Percentiles rank a stretch among this genome's conserved stretches.
Conservation (phyloP, 92 coral and sea anemone species). For the Zoanthus solanderi region DNA sequence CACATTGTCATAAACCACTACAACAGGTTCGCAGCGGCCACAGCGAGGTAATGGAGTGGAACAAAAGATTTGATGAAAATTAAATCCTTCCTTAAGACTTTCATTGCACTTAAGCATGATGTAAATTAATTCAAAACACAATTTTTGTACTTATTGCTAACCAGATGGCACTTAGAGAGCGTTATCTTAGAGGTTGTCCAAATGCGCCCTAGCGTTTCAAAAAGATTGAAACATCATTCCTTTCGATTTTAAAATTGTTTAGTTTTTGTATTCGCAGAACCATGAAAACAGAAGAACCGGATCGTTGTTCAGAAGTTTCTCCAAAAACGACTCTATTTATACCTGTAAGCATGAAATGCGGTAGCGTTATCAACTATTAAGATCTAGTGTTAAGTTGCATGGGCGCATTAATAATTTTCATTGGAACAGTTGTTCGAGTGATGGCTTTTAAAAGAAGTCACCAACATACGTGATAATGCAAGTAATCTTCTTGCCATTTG, state of each 20-base stretch:
- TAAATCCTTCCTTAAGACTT: neutral
- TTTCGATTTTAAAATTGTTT: constrained; percentile 43
- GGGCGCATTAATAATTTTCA: constrained; percentile 41
- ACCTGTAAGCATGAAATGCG: constrained; percentile 10
- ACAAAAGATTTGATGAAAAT: constrained; percentile 12
- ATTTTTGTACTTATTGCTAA: neutral
- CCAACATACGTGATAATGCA: constrained; percentile 48
- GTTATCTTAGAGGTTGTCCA: neutral
- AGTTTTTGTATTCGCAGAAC: constrained; percentile 36
- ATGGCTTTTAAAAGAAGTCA: constrained; percentile 45
- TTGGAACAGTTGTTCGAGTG: constrained; percentile 32
- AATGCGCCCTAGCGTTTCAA: constrained; percentile 45
- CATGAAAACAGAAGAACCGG: constrained; percentile 18
- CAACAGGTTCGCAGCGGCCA: neutral
- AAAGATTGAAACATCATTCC: constrained; percentile 44
- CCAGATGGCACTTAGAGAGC: constrained; percentile 20
- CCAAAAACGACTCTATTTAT: constrained; percentile 8
- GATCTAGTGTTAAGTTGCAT: constrained; percentile 51
- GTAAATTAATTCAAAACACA: constrained; percentile 4
- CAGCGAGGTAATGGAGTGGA: constrained; percentile 39
- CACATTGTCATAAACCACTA: constrained; percentile 37
- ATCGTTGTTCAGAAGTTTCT: constrained; percentile 27
- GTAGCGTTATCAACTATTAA: neutral
- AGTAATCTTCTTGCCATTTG: constrained; percentile 45
- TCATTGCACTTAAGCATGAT: neutral